Evolutionary conservation across 1,140 invertebrate genomes (phyloP).

Genomic region (Wiebesia pumilae): DNA sequence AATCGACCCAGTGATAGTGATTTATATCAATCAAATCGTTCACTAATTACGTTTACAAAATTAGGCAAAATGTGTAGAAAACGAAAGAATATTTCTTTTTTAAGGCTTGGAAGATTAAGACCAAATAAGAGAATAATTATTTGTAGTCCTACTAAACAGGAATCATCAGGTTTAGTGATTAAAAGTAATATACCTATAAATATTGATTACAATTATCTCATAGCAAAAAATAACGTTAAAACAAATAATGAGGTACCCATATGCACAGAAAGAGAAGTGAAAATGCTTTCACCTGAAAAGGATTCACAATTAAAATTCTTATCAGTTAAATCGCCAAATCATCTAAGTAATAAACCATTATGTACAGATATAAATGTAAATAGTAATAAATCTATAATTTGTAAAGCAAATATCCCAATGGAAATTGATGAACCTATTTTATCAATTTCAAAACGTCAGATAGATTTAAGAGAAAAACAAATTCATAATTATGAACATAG

Average conservation of each 20-base stretch:
- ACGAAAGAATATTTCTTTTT: slow-evolving; percentile 21
- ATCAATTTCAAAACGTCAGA: background rate
- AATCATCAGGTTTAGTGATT: background rate
- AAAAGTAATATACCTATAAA: slow-evolving; percentile 41
- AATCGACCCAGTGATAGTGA: background rate
- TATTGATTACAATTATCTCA: background rate
- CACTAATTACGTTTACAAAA: slow-evolving; percentile 52
- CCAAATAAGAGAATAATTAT: slow-evolving; percentile 22
- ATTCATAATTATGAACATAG: background rate
- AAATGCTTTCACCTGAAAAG: slow-evolving; percentile 54
- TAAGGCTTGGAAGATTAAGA: slow-evolving; percentile 3
- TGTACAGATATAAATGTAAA: background rate
- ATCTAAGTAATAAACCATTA: background rate
- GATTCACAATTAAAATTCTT: slow-evolving; percentile 54
- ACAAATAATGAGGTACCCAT: background rate
- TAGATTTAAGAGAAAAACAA: background rate
- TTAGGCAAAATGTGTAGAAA: slow-evolving; percentile 50
- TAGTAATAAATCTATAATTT: background rate
- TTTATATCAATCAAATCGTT: background rate
- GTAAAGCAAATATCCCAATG: slow-evolving; percentile 1
- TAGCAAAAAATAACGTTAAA: background rate
- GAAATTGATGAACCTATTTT: slow-evolving; percentile 28
- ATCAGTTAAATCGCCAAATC: background rate
- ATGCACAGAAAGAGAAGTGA: slow-evolving; percentile 2
- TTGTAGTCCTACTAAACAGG: background rate